Base-by-base conservation (phyloP, 2,888 invertebrate species). In the Microchrysa polita region DNA sequence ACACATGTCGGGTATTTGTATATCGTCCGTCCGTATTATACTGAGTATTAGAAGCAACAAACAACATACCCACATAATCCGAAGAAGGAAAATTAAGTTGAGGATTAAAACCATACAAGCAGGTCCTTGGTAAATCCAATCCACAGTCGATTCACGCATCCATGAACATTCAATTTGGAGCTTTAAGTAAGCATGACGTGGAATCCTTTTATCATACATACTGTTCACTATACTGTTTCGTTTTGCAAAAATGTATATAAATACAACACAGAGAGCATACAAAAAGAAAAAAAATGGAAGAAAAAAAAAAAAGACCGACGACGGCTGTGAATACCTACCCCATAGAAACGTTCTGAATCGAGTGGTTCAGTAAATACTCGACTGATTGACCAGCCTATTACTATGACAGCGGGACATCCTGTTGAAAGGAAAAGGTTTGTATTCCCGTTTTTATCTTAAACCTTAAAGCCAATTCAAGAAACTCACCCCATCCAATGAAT, bases 81-180 rank as follows among this genome's bases (percentile, higher is more conserved):
- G 91, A 80, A 93, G 87, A 73, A 95, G 89, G 85, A 95, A 95
- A 79, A 93, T 87, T 67, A 92, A 88, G 86, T 96, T 95, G 78
- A 94, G 88, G 53, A 91, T 88, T 44, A 97, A 88, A 9, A 95
- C 94, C 65, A 89, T 84, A 71, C 95, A 88, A 0, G 94, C 92
- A 0, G 96, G 96, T 0, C 89, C 91, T 82, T 94, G 92, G 83
- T 92, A 93, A 78, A 96, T 92, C 93, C 94, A 96, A 83, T 96
- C 96, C 75, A 92, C 92, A 67, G 88, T 87, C 82, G 93, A 91
- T 77, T 90, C 89, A 78, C 90, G 88, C 88, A 95, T 92, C 94
- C 93, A 95, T 0, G 90, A 87, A 81, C 95, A 93, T 82, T 91
- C 86, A 77, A 88, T 88, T 75, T 87, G 83, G 74, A 83, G 78